Conservation (phyloP, 2,888 invertebrate genomes). For the Acleris emargana region DNA sequence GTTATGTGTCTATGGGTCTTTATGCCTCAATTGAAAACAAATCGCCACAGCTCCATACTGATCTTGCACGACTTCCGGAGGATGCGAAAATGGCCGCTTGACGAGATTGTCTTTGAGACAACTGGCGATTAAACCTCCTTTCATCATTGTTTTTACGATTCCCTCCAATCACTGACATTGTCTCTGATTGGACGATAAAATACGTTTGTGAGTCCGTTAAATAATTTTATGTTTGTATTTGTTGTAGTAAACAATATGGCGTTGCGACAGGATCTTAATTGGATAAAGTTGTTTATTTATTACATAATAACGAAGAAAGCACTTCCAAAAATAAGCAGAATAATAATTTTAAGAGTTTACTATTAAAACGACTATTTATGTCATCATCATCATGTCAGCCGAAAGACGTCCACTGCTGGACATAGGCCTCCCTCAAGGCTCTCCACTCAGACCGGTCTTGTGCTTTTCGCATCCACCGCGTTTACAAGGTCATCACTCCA, state of each 20-base stretch:
- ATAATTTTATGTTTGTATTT: constrained; percentile 1
- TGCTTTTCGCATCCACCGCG: no score
- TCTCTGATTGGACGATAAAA: constrained; percentile 29
- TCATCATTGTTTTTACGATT: constrained; percentile 33
- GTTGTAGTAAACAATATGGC: not conserved
- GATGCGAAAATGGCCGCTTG: constrained; percentile 19
- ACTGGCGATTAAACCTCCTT: constrained; percentile 24
- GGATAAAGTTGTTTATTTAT: no score
- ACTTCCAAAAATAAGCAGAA: no score
- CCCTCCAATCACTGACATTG: constrained; percentile 22
- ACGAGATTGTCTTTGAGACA: constrained; percentile 19
- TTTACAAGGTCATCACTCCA: no score
- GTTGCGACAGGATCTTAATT: not conserved
- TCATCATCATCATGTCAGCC: no score
- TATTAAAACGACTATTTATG: no score
- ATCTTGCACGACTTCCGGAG: constrained; percentile 17
- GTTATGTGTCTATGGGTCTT: no score
- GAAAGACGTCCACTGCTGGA: no score
- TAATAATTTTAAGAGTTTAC: no score
- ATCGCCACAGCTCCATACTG: not conserved
- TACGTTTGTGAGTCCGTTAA: constrained; percentile 12
- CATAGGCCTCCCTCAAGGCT: no score
- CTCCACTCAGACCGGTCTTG: no score
- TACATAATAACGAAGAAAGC: no score
- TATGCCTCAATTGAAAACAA: not conserved